A percentile compares a stretch with the other conserved stretches of the same genome.
These are phyloP conservation scores for Melanotaenia maccullochi DNA, from an alignment of 2,797 vertebrate species.

Conservation along the genomic window DNA sequence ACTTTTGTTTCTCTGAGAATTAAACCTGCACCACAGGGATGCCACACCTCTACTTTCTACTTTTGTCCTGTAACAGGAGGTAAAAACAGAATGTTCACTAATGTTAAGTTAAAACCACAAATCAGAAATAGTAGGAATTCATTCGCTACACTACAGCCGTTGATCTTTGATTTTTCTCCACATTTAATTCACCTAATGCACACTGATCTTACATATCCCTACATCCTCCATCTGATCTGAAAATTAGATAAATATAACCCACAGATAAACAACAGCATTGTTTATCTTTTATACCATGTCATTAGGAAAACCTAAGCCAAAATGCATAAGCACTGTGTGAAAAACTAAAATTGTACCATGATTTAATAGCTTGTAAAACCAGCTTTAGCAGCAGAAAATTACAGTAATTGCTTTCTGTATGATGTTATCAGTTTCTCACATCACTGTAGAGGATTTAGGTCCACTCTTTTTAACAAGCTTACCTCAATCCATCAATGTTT, in stretches of 20 bases:
- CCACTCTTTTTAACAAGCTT: background rate
- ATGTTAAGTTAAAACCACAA: background rate
- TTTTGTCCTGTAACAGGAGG: background rate
- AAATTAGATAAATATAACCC: no score
- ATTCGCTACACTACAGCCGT: constrained; percentile 2
- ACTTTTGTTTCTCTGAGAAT: background rate
- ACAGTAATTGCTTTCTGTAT: constrained; percentile 1
- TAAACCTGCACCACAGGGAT: background rate
- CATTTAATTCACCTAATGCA: background rate
- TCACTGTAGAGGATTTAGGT: background rate
- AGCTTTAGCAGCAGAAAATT: background rate
- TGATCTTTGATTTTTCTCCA: constrained; percentile 1
- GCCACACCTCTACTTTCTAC: background rate
- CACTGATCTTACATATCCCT: background rate
- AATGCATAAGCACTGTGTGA: background rate
- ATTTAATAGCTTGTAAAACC: constrained; percentile 2
- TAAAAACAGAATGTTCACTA: background rate
- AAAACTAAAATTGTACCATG: background rate
- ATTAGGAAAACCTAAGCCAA: no score
- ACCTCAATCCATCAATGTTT: background rate
- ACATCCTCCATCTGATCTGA: background rate
- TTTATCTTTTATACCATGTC: no score
- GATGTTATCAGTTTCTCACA: background rate
- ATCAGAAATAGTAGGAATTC: constrained; percentile 7
- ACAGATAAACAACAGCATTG: no score